phyloP scores from a whole-genome alignment of 92 coral and sea anemone species.

The Meandrina meandrites region DNA sequence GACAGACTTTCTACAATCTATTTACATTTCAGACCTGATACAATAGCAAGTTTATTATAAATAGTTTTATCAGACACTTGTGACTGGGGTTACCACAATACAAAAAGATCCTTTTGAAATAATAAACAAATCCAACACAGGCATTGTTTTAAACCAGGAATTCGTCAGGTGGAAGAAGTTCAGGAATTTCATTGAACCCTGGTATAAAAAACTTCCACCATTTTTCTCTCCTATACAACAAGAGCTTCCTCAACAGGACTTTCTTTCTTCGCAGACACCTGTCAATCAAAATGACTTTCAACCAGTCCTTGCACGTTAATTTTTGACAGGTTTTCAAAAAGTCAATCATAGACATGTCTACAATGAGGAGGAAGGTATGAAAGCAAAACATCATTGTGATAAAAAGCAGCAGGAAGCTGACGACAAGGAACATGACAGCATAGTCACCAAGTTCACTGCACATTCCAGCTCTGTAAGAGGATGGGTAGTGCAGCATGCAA shows the following conservation, averaged over 20 bases:
- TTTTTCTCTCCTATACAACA: slow-evolving; percentile 61
- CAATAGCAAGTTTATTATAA: no score
- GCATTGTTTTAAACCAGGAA: slow-evolving; percentile 51
- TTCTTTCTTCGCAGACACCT: slow-evolving; percentile 67
- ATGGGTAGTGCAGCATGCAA: slow-evolving; percentile 70
- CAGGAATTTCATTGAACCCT: slow-evolving; percentile 66
- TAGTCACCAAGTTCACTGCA: slow-evolving; percentile 92
- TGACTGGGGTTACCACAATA: no score
- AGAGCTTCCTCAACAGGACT: slow-evolving; percentile 62
- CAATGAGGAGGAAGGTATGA: slow-evolving; percentile 73
- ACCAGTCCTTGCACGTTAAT: slow-evolving; percentile 41
- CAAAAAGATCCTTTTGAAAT: no score
- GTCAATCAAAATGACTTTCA: slow-evolving; percentile 52
- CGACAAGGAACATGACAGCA: slow-evolving; percentile 87
- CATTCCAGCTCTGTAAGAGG: slow-evolving; percentile 51
- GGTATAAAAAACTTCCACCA: slow-evolving; percentile 90
- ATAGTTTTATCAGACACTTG: no score
- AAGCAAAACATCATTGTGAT: slow-evolving; percentile 57
- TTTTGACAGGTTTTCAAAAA: slow-evolving; percentile 76
- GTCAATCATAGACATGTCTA: slow-evolving; percentile 87
- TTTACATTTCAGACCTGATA: no score
- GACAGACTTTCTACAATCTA: no score
- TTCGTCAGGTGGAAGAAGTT: slow-evolving; percentile 65
- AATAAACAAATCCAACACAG: no score
- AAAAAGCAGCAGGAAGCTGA: slow-evolving; percentile 77